Base-by-base conservation (phyloP, 2,113 vertebrate genomes). In the Pedetes capensis region DNA sequence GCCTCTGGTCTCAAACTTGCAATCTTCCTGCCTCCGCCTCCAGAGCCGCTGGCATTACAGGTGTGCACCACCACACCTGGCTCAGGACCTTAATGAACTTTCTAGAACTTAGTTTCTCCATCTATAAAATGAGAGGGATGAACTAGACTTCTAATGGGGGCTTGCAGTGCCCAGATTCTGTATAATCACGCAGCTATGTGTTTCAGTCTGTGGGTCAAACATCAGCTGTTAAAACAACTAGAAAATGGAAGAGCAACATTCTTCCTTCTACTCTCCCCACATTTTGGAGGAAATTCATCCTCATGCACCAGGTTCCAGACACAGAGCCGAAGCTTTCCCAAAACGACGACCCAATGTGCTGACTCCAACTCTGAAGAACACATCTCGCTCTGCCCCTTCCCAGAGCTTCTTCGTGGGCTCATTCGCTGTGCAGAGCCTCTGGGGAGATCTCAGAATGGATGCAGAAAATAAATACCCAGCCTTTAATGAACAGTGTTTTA, bases 401-500 rank as follows among this genome's bases (percentile, higher is more conserved):
- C 47, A 34, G 90, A 59, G 78, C 13, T 55, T 57, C 87, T 42
- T 57, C 66, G 27, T n/a, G 11, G 71, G 18, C 51, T 84, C 51
- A 7, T 53, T 91, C 87, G 57, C 66, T 51, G 20, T 1, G 1
- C 32, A 18, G 47, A 39, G n/a, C 80, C 95, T 82, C 87, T 78
- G 55, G 92, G 74, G 89, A 96, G 81, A 94, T 23, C 76, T 55
- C 34, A 1, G 44, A 63, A 10, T 49, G 47, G 57, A 83, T 55
- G 59, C 74, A 81, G 93, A 87, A 88, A 81, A 95, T 76, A 82
- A 94, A 95, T 59, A 81, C 2, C 57, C 53, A 89, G 91, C 47
- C 49, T 44, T 72, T 94, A 94, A 95, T 93, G 79, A 96, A 93
- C 39, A 96, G 47, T 49, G 34, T 63, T 90, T 87, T 89, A 86